These are phyloP conservation scores for Ceyx cyanopectus DNA, from an alignment of 2,113 vertebrate genomes.

Conservation along the genomic window DNA sequence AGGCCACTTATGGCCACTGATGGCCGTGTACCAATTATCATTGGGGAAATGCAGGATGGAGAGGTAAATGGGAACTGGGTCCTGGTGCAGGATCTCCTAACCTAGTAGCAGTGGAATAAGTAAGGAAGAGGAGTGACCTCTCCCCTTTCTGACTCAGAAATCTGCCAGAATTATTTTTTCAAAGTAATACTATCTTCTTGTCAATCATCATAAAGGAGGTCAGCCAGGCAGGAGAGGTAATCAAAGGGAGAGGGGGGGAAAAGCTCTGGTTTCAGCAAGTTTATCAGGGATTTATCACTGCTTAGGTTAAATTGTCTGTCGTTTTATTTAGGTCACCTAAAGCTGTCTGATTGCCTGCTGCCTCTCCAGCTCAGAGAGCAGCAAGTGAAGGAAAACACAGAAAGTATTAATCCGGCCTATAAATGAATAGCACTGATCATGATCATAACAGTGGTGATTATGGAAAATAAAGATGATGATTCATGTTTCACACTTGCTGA, in stretches of 20 bases:
- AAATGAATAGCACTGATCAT: neutral
- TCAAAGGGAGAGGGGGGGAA: neutral
- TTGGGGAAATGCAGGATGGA: neutral
- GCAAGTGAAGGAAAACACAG: neutral
- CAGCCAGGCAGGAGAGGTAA: neutral
- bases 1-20: neutral
- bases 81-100: neutral
- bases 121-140: neutral
- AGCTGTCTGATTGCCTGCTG: neutral
- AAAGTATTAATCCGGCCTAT: neutral
- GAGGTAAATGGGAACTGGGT: neutral
- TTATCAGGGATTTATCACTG: neutral
- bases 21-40: neutral
- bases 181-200: neutral
- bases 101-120: neutral
- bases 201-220: neutral
- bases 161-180: neutral
- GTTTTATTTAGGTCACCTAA: neutral
- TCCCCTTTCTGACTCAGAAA: conserved; percentile 3
- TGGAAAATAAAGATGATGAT: neutral
- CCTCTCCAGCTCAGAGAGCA: neutral
- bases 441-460: neutral
- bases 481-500: neutral
- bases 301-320: neutral
- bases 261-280: neutral